These are phyloP conservation scores for Ataeniobius toweri DNA, from an alignment of 2,797 vertebrate species.

Conservation along the genomic window DNA sequence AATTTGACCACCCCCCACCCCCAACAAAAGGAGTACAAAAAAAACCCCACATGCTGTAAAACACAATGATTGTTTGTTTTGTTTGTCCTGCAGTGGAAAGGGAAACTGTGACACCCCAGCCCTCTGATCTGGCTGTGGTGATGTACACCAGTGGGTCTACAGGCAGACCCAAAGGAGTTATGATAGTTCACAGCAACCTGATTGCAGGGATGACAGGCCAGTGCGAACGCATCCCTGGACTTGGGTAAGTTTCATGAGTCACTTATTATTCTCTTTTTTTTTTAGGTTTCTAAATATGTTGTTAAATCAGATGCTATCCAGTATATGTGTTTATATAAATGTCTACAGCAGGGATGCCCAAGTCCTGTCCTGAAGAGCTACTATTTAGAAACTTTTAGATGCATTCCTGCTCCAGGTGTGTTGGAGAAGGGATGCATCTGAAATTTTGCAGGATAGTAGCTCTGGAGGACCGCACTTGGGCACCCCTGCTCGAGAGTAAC, in stretches of 20 bases:
- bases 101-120: constrained; percentile 82
- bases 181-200: constrained; percentile 94
- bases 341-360: too few relatives aligned
- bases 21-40: not conserved
- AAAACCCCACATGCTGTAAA: not conserved
- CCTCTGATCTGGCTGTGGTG: constrained; percentile 91
- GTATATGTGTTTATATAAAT: too few relatives aligned
- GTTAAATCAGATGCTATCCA: not conserved
- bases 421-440: too few relatives aligned
- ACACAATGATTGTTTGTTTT: constrained; percentile 1
- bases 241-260: constrained; percentile 86
- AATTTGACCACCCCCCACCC: too few relatives aligned
- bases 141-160: constrained; percentile 99
- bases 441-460: too few relatives aligned
- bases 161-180: constrained; percentile 94
- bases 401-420: too few relatives aligned
- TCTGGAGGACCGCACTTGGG: too few relatives aligned
- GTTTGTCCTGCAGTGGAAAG: constrained; percentile 74
- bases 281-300: not conserved
- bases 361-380: too few relatives aligned
- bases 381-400: too few relatives aligned
- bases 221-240: constrained; percentile 94
- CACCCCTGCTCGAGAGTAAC: not conserved
- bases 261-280: not conserved
- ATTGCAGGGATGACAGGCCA: constrained; percentile 97